These are phyloP conservation scores for Prostheceraeus crozeri DNA, from an alignment of 2,888 invertebrate species.

Conservation along the genomic window DNA sequence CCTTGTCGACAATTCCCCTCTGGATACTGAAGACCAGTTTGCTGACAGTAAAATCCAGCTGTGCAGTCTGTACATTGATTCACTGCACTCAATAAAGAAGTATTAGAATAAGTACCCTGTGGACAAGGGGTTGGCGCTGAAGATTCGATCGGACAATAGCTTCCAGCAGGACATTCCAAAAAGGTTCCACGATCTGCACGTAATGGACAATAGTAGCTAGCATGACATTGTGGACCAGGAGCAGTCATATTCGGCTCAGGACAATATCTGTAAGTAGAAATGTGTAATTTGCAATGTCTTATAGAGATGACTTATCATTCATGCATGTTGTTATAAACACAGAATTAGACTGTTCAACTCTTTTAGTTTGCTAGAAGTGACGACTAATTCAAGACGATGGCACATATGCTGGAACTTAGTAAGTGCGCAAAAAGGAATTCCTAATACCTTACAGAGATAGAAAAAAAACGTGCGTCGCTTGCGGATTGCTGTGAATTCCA, in stretches of 20 bases:
- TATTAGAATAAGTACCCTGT: constrained; percentile 1
- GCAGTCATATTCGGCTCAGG: constrained; percentile 11
- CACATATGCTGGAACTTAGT: too few relatives aligned
- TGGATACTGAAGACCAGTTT: neutral
- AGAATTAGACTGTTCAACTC: too few relatives aligned
- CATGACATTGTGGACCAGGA: neutral
- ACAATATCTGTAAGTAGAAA: too few relatives aligned
- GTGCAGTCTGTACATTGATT: neutral
- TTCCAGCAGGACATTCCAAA: neutral
- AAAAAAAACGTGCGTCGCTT: too few relatives aligned
- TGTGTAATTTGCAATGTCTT: too few relatives aligned
- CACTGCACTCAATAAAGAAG: neutral
- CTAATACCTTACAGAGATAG: too few relatives aligned
- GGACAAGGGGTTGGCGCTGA: constrained; percentile 4
- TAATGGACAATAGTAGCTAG: neutral
- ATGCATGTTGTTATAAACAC: too few relatives aligned
- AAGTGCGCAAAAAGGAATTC: too few relatives aligned
- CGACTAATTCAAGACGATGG: too few relatives aligned
- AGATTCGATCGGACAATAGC: constrained; percentile 4
- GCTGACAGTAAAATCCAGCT: neutral
- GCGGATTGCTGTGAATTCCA: too few relatives aligned
- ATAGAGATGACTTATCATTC: too few relatives aligned
- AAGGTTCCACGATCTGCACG: neutral
- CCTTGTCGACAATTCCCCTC: neutral
- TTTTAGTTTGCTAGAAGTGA: too few relatives aligned